Evolutionary conservation across 2,888 invertebrate species (phyloP).

Genomic region (Rhaphigaster nebulosa): DNA sequence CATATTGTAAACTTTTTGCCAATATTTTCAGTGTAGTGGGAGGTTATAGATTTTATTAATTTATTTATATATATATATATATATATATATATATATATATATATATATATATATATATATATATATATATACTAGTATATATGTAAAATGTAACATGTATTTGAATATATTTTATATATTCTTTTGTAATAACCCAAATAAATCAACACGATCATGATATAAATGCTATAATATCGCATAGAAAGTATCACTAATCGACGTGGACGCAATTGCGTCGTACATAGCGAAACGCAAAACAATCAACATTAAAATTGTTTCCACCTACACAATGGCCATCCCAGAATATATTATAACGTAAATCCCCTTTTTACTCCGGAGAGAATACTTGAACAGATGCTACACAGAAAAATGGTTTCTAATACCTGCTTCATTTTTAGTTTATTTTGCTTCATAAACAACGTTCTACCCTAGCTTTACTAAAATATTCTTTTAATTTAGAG

Average conservation of each 20-base stretch:
- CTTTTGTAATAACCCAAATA: too few relatives aligned
- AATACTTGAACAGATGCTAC: background rate
- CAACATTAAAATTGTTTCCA: background rate
- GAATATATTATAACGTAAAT: background rate
- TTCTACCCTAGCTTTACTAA: too few relatives aligned
- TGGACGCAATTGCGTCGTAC: background rate
- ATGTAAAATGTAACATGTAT: too few relatives aligned
- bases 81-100: too few relatives aligned
- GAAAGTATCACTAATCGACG: background rate
- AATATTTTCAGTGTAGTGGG: too few relatives aligned
- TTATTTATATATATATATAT: too few relatives aligned
- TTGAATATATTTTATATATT: too few relatives aligned
- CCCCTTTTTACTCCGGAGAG: background rate
- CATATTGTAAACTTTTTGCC: too few relatives aligned
- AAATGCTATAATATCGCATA: background rate
- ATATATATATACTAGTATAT: too few relatives aligned
- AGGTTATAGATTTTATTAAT: too few relatives aligned
- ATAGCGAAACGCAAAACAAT: too few relatives aligned
- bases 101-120: too few relatives aligned
- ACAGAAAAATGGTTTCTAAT: slow-evolving; percentile 28
- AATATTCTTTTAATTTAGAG: background rate
- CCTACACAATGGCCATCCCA: background rate
- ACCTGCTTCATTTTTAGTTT: slow-evolving; percentile 1
- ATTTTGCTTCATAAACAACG: background rate
- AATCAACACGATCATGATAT: background rate